These are phyloP conservation scores for Spisula subtruncata DNA, from an alignment of 2,888 invertebrate genomes.

Conservation along the genomic window DNA sequence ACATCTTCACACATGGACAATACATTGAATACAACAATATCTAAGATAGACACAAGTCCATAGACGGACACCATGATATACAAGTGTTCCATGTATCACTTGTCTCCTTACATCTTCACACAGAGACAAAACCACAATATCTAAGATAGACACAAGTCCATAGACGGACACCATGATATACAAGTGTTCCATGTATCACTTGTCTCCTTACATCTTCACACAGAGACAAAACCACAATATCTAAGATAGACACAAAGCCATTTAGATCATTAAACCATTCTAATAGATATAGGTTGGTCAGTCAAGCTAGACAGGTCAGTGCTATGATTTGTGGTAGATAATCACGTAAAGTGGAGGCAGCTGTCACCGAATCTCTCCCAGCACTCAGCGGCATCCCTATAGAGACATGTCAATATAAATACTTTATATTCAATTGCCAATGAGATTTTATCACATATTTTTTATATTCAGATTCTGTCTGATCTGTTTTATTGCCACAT, in stretches of 20 bases:
- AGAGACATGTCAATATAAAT: too few species aligned
- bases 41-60: neutral
- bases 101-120: neutral
- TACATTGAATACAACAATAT: too few species aligned
- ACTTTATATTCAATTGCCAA: too few species aligned
- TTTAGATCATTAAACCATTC: neutral
- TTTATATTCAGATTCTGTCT: too few species aligned
- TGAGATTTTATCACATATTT: too few species aligned
- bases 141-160: neutral
- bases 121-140: neutral
- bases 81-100: neutral
- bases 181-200: neutral
- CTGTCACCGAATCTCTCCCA: too few species aligned
- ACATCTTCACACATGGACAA: neutral
- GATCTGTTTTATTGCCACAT: too few species aligned
- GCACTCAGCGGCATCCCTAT: too few species aligned
- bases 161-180: neutral
- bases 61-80: too few species aligned
- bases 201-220: neutral
- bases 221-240: neutral
- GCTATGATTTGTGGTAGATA: neutral
- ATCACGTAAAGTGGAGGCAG: neutral
- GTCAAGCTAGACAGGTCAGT: neutral
- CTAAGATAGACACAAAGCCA: neutral
- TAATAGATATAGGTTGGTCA: neutral